Conservation (phyloP, 2,888 invertebrate genomes). For the Zootermopsis nevadensis region DNA sequence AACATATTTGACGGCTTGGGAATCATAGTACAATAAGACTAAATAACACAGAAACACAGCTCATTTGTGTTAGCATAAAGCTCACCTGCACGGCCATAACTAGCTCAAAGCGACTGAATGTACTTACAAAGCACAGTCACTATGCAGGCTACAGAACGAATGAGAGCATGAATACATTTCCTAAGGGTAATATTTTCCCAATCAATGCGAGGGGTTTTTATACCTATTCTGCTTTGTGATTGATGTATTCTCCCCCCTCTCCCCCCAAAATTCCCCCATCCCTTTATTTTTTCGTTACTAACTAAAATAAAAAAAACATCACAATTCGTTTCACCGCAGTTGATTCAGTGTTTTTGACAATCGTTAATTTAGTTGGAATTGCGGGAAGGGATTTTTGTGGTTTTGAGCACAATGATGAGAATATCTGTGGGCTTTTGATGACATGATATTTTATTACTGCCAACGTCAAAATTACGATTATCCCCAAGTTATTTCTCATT, state of each 20-base stretch:
- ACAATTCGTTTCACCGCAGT: conserved; percentile 42
- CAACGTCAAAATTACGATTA: conserved; percentile 38
- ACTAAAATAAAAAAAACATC: conserved; percentile 38
- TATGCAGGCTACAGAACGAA: background rate
- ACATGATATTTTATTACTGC: conserved; percentile 38
- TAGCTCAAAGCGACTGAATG: conserved; percentile 29
- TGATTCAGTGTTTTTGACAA: conserved; percentile 43
- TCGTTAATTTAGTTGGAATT: conserved; percentile 42
- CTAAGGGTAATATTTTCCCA: conserved; percentile 43
- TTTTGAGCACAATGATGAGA: conserved; percentile 36
- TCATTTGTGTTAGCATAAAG: conserved; percentile 11
- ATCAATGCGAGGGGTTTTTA: conserved; percentile 39
- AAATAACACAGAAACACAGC: conserved; percentile 15
- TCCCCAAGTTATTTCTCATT: conserved; percentile 23
- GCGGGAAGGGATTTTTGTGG: conserved; percentile 35
- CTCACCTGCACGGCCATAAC: conserved; percentile 34
- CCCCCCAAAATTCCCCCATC: conserved; percentile 10
- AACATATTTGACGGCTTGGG: background rate
- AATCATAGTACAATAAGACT: conserved; percentile 31
- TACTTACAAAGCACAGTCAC: conserved; percentile 35
- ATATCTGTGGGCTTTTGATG: conserved; percentile 35
- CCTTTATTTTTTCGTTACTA: conserved; percentile 27
- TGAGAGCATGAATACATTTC: conserved; percentile 32
- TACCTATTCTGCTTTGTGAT: conserved; percentile 42
- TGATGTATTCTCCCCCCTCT: conserved; percentile 36